Evolutionary conservation across 2,888 invertebrate species (phyloP).

Genomic region (Pardosa pseudoannulata): DNA sequence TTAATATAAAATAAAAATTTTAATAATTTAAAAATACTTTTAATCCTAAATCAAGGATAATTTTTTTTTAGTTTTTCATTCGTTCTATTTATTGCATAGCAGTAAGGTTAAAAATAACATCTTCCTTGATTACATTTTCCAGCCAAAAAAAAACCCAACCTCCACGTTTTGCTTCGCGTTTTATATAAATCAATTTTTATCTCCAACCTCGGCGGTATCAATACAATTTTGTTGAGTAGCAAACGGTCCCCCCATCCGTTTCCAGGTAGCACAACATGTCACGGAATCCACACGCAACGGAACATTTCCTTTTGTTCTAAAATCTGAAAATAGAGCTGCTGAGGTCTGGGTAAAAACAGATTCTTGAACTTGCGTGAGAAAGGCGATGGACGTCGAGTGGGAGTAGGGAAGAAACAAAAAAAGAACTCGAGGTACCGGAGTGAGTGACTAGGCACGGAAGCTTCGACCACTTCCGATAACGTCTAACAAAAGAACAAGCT

Average conservation of each 20-base stretch:
- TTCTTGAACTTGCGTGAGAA: background rate
- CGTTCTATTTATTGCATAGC: too few relatives aligned
- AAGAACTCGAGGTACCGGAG: too few relatives aligned
- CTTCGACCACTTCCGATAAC: constrained; percentile 4
- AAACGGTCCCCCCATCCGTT: background rate
- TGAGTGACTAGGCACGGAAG: background rate
- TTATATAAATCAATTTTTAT: background rate
- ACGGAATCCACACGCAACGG: background rate
- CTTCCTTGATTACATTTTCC: too few relatives aligned
- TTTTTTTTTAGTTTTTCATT: too few relatives aligned
- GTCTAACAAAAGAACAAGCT: background rate
- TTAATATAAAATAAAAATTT: too few relatives aligned
- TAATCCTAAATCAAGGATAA: too few relatives aligned
- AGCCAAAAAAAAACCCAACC: too few relatives aligned
- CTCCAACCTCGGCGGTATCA: background rate
- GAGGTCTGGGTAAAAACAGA: background rate
- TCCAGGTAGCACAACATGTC: background rate
- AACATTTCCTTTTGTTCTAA: background rate
- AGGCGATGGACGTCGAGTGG: background rate
- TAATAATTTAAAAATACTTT: too few relatives aligned
- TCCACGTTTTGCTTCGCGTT: too few relatives aligned
- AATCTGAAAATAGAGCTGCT: background rate
- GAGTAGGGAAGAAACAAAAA: background rate
- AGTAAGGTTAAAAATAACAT: too few relatives aligned
- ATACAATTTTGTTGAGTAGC: background rate